Base-by-base conservation (phyloP, 2,888 invertebrate species). In the Leptopterna dolabrata region DNA sequence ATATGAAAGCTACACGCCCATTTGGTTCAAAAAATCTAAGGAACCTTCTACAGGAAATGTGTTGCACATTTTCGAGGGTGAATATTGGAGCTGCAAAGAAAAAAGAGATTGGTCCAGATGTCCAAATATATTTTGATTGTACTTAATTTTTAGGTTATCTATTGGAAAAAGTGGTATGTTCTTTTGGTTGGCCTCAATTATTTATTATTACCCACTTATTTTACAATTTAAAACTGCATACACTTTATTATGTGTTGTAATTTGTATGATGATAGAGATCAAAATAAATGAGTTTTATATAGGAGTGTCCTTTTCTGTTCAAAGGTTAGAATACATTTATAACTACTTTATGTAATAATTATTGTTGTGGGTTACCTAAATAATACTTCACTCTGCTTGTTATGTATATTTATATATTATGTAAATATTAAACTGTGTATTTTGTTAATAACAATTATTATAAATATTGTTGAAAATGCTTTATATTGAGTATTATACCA, bases 51-150 rank as follows among this genome's bases (percentile, higher is more conserved):
- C 94, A 13, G 93, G 93, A 24, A 94, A 93, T 89, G 94, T 95
- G 86, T 92, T 92, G 55, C 97, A 98, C 92, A 94, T 96, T 89
- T 99, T 95, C 93, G 96, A 95, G 90, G 95, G 96, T 90, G 95
- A 95, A 90, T 99, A 99, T 93, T 99, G 99, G 99, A 94, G 96
- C 88, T 94, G 95, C 92, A 99, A 99, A 93, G 94, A 94, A 90
- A 94, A 94, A 90, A 95, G 95, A 91, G 96, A 99, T 92, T 99
- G 99, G 99, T 92, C 94, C 87, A 93, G 92, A 90, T 99, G 99
- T 93, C 99, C 99, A 73, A 95, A 97, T 92, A 98, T 99, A 92
- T 98, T 95, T 93, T 95, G 86, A 86, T 86, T 76, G 85, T 85
- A 85, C 85, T 85, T 85, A 85, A 73, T 71, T 14, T 0, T 71